Evolutionary conservation across 1,140 invertebrate species (phyloP), one percentile per base, ranked within the genome.

Genomic region (Lanistes nyassanus): DNA sequence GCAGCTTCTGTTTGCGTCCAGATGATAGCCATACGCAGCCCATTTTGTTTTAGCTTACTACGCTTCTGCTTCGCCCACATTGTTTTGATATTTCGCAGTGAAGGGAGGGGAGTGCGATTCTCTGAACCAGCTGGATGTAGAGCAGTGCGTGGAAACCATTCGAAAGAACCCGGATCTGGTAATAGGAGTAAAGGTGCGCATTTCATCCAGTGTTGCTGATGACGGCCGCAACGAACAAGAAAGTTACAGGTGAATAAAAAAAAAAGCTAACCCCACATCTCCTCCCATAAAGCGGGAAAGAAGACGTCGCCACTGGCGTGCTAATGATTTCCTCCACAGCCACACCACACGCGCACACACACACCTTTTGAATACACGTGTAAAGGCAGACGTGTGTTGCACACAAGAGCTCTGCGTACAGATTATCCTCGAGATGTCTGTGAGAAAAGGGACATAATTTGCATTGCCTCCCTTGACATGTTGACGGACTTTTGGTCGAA

Each of bases 81-180:
- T 47, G 19, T 47, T 47, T 47, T 16, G 0, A 0, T 47, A 9
- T 47, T 47, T 16, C 76, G 23, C 64, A 87, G 86, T 68, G 2
- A 55, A 67, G 2, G 86, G 86, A 16, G 86, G 86, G 19, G 86
- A 87, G 74, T 82, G 82, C 31, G 86, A 87, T 62, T 83, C 82
- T 29, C 67, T 86, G 23, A 82, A 83, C 21, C 77, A 79, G 55
- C 73, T 86, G n/a, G 80, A 83, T 55, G 80, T 80, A 6, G 77
- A 83, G 5, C 55, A 70, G 31, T 86, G 85, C 75, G 64, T 78
- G 9, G 58, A 77, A 51, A 80, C 81, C 70, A 78, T 86, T 4
- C 47, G 76, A 23, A 67, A 80, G 26, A 85, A 87, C 75, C 79
- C 79, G 51, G 83, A 87, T 68, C 42, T 72, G 23, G 78, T 84